Evolutionary conservation across 1,140 invertebrate species (phyloP), one percentile per base, ranked within the genome.

Genomic region (Dendroctonus valens): DNA sequence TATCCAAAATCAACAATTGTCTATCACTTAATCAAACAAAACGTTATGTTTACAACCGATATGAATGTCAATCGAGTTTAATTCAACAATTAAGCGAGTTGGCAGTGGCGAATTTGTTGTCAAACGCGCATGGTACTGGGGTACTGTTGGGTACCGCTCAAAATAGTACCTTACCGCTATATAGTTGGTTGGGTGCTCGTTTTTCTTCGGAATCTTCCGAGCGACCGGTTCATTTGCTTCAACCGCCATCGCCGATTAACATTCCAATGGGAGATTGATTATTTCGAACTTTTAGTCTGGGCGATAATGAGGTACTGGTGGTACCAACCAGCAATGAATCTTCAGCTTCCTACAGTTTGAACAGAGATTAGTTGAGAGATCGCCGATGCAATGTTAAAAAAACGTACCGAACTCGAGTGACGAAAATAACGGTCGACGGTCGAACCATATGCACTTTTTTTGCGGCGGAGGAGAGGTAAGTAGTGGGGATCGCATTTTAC

Each of bases 21-120:
- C 9, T 52, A 52, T 52, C 50, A 52, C 50, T 26, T 52, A 14
- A 52, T 52, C 50, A 52, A 52, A 52, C n/a, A 26, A 48, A n/a
- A 12, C n/a, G 50, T 9, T 26, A n/a, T 52, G 12, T 52, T 52
- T 52, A 52, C 50, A 46, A 46, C 44, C 12, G 42, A 44, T 8
- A 44, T 44, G 7, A 8, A 9, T 14, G 50, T 51, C 8, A 51
- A 14, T 15, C 8, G 9, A n/a, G 38, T 26, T 37, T 11, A n/a
- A 52, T 15, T 26, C 9, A 11, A 52, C 44, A 52, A 26, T 26
- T 26, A 26, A 26, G 26, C 26, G 26, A 26, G 26, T 26, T 26
- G n/a, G 50, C n/a, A 14, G n/a, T 15, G 15, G 15, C 50, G 12
- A 52, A 9, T 52, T 52, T 52, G 12, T 52, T 9, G 44, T 46